Base-by-base conservation (phyloP, 2,888 invertebrate genomes). In the Apodemia duryi region DNA sequence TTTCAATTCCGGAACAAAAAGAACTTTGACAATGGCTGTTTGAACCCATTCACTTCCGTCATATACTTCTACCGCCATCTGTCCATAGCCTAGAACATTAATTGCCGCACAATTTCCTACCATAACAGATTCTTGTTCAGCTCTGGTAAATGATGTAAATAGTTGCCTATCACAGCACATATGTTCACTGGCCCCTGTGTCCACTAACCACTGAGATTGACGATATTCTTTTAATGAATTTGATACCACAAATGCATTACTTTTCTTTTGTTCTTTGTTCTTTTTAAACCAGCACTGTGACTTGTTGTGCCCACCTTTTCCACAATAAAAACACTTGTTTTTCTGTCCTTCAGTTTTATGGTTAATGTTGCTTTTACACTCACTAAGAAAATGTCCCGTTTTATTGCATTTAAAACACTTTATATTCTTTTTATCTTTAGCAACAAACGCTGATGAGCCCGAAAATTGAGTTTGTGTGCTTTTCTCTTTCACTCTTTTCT, bases 131-230 rank as follows among this genome's bases (percentile, higher is more conserved):
- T 71, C 64, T 9, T 67, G 32, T 7, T 28, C 10, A 6, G 57
- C 11, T 7, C 1, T 28, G 7, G 62, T 43, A 43, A 65, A 73
- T 52, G 69, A 64, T 41, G 69, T 64, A 67, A 75, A 75, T n/a
- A 73, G 62, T 29, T 43, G 54, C 21, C 67, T 67, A 66, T 73
- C 66, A 2, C 67, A 57, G 43, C 72, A 73, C 75, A 73, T 73
- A 46, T 73, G 71, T 60, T 73, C 68, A 29, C 70, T 73, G 2
- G 71, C 70, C 9, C 71, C 73, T 1, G 71, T 61, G 61, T 73
- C 71, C 54, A 72, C 71, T 68, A 73, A 49, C 68, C 70, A 74
- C 51, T 68, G 32, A 9, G 70, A 67, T 65, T 70, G 13, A n/a
- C 32, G 60, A 51, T 41, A 32, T 63, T 64, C 38, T 46, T 63